These are phyloP conservation scores for Cydia amplana DNA, from an alignment of 1,140 invertebrate genomes.

Conservation along the genomic window DNA sequence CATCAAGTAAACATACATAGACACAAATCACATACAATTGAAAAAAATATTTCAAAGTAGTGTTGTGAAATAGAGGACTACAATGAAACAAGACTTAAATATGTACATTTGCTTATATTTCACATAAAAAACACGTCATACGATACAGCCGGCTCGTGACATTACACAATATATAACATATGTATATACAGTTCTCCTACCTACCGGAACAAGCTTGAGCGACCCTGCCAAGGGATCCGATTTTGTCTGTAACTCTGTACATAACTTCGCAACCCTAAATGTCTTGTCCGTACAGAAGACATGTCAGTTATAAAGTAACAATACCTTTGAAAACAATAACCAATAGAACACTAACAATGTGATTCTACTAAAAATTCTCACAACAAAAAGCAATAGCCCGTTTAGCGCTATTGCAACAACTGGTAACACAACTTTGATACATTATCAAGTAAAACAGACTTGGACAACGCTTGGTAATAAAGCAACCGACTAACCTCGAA, in stretches of 20 bases:
- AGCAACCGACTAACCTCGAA: background rate
- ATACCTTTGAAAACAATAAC: background rate
- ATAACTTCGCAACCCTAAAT: slow-evolving; percentile 13
- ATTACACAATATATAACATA: slow-evolving; percentile 45
- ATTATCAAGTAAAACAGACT: too few relatives aligned
- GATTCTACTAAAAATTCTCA: background rate
- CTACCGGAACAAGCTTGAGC: slow-evolving; percentile 19
- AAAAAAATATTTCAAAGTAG: background rate
- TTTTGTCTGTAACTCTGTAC: slow-evolving; percentile 1
- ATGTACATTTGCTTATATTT: slow-evolving; percentile 74
- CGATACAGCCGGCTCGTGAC: slow-evolving; percentile 50
- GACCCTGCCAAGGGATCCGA: background rate
- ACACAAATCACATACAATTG: background rate
- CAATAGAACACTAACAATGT: slow-evolving; percentile 6
- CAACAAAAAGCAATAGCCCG: background rate
- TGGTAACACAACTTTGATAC: slow-evolving; percentile 6
- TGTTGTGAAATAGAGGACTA: background rate
- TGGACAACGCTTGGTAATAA: background rate
- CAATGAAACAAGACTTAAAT: slow-evolving; percentile 68
- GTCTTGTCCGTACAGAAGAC: background rate
- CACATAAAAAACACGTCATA: slow-evolving; percentile 70
- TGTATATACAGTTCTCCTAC: slow-evolving; percentile 52
- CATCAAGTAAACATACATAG: background rate
- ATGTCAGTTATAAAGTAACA: slow-evolving; percentile 9
- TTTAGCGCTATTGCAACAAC: background rate